Percentiles rank a stretch among this genome's conserved stretches.
Evolutionary conservation across 2,888 invertebrate genomes (phyloP).

Genomic region (Parnassius glacialis): DNA sequence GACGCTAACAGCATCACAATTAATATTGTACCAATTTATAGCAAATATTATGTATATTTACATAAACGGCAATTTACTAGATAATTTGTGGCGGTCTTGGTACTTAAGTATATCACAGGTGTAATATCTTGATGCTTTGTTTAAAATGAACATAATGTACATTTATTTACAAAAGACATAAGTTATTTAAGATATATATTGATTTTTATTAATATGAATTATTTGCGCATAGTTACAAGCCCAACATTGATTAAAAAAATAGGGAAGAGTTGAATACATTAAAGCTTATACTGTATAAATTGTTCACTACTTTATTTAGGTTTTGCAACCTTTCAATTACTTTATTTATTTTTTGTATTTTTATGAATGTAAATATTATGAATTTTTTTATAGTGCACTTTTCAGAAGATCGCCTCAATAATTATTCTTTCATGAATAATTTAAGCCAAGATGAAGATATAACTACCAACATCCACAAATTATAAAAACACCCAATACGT

Average conservation of each 20-base stretch:
- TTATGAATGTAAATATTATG: too few species aligned
- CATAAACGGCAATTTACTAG: conserved; percentile 35
- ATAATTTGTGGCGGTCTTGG: conserved; percentile 32
- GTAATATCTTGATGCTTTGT: conserved; percentile 30
- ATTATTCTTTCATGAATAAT: too few species aligned
- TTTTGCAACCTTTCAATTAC: too few species aligned
- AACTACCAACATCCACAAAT: too few species aligned
- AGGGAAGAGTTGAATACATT: too few species aligned
- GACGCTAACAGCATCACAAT: conserved; percentile 29
- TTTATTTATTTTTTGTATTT: too few species aligned
- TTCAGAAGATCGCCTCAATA: too few species aligned
- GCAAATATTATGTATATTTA: conserved; percentile 40
- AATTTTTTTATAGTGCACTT: too few species aligned
- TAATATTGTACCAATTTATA: conserved; percentile 35
- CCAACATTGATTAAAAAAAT: conserved; percentile 12
- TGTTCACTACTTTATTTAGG: too few species aligned
- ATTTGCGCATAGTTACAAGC: conserved; percentile 26
- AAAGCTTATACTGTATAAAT: too few species aligned
- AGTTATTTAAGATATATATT: conserved; percentile 23
- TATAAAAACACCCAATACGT: too few species aligned
- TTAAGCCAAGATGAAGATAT: too few species aligned
- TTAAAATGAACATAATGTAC: conserved; percentile 17
- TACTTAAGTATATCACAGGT: conserved; percentile 39
- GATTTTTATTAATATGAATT: conserved; percentile 12
- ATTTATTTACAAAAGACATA: conserved; percentile 37